These are phyloP conservation scores for Caranx melampygus DNA, from an alignment of 2,113 vertebrate species.

Conservation along the genomic window DNA sequence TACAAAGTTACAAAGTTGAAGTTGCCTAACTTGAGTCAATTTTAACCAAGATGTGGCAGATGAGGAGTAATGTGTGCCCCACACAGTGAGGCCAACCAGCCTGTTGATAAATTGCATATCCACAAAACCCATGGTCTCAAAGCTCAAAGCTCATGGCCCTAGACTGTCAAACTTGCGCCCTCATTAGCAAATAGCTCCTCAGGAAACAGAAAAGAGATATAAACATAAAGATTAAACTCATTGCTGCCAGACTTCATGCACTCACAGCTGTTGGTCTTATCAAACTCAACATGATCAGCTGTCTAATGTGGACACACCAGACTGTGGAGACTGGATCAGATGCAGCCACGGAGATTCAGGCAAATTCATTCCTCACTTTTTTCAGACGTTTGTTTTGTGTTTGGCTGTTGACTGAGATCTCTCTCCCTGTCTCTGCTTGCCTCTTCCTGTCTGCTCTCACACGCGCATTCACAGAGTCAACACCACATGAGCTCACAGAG, in stretches of 20 bases:
- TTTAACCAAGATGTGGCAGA: too few relatives aligned
- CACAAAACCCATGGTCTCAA: neutral
- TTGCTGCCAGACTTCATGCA: neutral
- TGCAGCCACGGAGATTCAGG: slow-evolving; percentile 11
- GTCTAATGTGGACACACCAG: slow-evolving; percentile 15
- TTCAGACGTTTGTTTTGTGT: neutral
- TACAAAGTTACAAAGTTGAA: too few relatives aligned
- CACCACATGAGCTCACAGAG: slow-evolving; percentile 43
- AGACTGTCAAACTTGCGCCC: neutral
- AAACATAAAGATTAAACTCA: neutral
- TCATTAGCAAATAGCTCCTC: neutral
- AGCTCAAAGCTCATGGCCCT: neutral
- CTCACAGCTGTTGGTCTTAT: slow-evolving; percentile 37
- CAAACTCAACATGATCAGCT: slow-evolving; percentile 28
- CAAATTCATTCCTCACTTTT: slow-evolving; percentile 4
- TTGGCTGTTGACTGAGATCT: slow-evolving; percentile 43
- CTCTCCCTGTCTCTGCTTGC: slow-evolving; percentile 24
- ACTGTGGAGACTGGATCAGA: slow-evolving; percentile 7
- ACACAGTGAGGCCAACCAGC: neutral
- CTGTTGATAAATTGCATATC: neutral
- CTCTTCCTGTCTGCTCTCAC: slow-evolving; percentile 15
- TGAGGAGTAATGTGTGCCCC: too few relatives aligned
- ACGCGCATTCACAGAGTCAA: slow-evolving; percentile 30
- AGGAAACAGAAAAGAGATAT: neutral
- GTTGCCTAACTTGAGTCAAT: too few relatives aligned